Evolutionary conservation across 2,888 invertebrate genomes (phyloP).

Genomic region (Drosophila neonasuta): DNA sequence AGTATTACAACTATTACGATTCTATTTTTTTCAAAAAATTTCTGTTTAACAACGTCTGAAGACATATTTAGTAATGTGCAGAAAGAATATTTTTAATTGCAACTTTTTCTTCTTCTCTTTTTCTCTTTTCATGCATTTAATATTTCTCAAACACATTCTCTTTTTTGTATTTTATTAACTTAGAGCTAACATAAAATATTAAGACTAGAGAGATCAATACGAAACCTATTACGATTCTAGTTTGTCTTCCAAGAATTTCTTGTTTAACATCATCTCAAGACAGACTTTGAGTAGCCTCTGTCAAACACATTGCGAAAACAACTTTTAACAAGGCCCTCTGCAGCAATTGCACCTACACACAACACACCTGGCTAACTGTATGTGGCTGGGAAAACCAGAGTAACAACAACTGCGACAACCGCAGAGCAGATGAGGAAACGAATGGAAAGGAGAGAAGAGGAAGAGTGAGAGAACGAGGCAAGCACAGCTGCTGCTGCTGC

Average conservation of each 20-base stretch:
- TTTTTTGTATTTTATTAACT: no score
- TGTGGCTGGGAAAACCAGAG: constrained; percentile 47
- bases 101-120: background rate
- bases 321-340: constrained; percentile 33
- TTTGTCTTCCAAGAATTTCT: background rate
- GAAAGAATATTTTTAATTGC: background rate
- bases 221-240: no score
- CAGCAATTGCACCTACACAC: constrained; percentile 21
- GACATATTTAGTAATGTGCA: no score
- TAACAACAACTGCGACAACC: constrained; percentile 55
- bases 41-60: no score
- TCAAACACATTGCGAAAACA: background rate
- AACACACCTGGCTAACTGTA: constrained; percentile 31
- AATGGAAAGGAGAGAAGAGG: no score
- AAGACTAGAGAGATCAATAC: no score
- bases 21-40: no score
- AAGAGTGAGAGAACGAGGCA: background rate
- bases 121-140: no score
- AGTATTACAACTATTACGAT: no score
- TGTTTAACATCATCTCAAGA: background rate
- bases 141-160: no score
- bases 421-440: constrained; percentile 30
- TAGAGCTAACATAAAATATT: no score
- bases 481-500: constrained; percentile 54
- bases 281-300: background rate